Evolutionary conservation across 2,888 invertebrate genomes (phyloP).

Genomic region (Lysandra bellargus): DNA sequence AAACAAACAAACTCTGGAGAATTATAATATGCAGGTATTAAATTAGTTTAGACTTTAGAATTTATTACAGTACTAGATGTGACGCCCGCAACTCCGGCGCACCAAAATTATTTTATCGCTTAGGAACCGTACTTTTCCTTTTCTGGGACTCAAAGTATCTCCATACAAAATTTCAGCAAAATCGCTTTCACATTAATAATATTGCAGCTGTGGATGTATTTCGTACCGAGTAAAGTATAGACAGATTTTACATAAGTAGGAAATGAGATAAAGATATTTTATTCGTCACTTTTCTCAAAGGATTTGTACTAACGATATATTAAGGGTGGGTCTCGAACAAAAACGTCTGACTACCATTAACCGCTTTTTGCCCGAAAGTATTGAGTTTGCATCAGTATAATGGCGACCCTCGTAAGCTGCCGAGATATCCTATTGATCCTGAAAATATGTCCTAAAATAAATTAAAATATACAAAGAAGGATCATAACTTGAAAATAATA

Average conservation of each 20-base stretch:
- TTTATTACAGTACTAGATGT: no score
- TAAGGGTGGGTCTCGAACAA: constrained; percentile 7
- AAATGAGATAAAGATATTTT: not conserved
- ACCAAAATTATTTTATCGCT: no score
- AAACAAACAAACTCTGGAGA: no score
- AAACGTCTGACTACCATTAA: not conserved
- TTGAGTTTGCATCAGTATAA: constrained; percentile 15
- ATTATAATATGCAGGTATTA: no score
- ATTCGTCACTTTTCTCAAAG: not conserved
- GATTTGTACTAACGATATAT: constrained; percentile 16
- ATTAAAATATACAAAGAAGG: not conserved
- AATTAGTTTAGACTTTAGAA: no score
- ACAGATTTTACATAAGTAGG: not conserved
- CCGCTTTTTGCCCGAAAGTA: constrained; percentile 16
- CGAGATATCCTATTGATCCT: not conserved
- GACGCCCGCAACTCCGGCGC: no score
- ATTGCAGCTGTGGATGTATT: not conserved
- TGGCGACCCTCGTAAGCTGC: not conserved
- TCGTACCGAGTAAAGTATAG: not conserved
- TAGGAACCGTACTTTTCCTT: no score
- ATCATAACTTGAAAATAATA: no score
- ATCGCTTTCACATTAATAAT: no score
- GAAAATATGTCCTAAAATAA: not conserved
- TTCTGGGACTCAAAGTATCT: no score
- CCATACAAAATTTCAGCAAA: no score